A percentile compares a stretch with the other conserved stretches of the same genome.
phyloP scores from a whole-genome alignment of 1,140 invertebrate genomes.

The Anadara kagoshimensis region DNA sequence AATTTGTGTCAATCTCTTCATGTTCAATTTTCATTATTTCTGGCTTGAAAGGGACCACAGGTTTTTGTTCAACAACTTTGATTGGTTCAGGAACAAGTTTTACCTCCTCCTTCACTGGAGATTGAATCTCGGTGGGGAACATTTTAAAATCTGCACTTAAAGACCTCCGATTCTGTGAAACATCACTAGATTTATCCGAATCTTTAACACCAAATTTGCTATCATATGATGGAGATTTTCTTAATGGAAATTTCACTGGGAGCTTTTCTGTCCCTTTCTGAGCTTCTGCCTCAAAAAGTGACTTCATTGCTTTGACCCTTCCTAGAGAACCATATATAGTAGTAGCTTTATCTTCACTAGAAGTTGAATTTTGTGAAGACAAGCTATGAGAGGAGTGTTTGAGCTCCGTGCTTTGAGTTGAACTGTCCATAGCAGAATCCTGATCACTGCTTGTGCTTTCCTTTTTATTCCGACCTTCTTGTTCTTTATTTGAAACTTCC shows the following conservation, averaged over 20 bases:
- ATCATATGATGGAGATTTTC: constrained; percentile 44
- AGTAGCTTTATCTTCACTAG: constrained; percentile 30
- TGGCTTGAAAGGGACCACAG: background rate
- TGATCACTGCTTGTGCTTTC: constrained; percentile 35
- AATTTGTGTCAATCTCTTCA: background rate
- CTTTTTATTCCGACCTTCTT: too few species aligned
- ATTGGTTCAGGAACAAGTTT: background rate
- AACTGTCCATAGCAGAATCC: constrained; percentile 56
- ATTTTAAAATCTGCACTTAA: constrained; percentile 34
- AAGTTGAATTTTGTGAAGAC: constrained; percentile 48
- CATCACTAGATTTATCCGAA: constrained; percentile 1
- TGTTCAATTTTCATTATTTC: background rate
- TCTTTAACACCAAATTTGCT: constrained; percentile 24
- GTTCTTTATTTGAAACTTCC: background rate
- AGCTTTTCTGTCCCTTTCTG: constrained; percentile 41
- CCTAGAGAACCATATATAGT: constrained; percentile 45
- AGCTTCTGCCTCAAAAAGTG: constrained; percentile 55
- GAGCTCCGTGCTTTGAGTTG: constrained; percentile 52
- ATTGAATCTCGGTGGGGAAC: background rate
- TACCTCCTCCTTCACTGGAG: background rate
- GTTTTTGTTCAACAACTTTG: background rate
- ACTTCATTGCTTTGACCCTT: constrained; percentile 56
- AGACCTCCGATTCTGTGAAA: constrained; percentile 27
- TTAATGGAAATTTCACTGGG: constrained; percentile 32
- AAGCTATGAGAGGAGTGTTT: constrained; percentile 51